A percentile compares a stretch with the other conserved stretches of the same genome.
These are phyloP conservation scores for Adelognathus sp. DNA, from an alignment of 2,888 invertebrate species.

Conservation along the genomic window DNA sequence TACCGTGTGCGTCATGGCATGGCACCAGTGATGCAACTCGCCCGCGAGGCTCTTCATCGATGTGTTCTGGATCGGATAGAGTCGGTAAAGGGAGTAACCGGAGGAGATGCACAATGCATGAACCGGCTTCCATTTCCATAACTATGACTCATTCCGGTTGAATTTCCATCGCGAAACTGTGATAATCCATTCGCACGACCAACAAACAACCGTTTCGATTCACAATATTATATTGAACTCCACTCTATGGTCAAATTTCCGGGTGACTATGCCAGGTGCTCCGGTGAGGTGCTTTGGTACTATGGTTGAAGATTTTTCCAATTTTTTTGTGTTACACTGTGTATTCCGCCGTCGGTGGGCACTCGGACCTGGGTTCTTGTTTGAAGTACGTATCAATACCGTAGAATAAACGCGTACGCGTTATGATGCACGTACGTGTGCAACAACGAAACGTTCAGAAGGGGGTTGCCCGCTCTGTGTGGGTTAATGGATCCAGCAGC, in stretches of 20 bases:
- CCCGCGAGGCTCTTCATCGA: not conserved
- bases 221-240: not conserved
- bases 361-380: not conserved
- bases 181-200: too few species aligned
- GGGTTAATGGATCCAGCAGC: slow-evolving; percentile 55
- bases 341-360: not conserved
- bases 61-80: slow-evolving; percentile 27
- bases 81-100: slow-evolving; percentile 24
- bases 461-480: not conserved
- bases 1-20: too few species aligned
- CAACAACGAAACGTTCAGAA: slow-evolving; percentile 23
- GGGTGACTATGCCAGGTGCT: too few species aligned
- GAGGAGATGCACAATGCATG: slow-evolving; percentile 26
- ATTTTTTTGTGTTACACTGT: slow-evolving; percentile 14
- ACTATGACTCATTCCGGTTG: not conserved
- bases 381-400: not conserved
- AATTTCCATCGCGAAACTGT: not conserved
- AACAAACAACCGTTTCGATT: not conserved
- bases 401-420: not conserved
- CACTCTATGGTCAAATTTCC: not conserved
- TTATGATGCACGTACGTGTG: slow-evolving; percentile 5
- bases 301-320: slow-evolving; percentile 2
- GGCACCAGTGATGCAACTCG: not conserved
- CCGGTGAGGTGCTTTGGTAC: not conserved
- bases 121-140: slow-evolving; percentile 52